A percentile compares a stretch with the other conserved stretches of the same genome.
Evolutionary conservation across 2,797 vertebrate species (phyloP).

Genomic region (Phataginus tricuspis): DNA sequence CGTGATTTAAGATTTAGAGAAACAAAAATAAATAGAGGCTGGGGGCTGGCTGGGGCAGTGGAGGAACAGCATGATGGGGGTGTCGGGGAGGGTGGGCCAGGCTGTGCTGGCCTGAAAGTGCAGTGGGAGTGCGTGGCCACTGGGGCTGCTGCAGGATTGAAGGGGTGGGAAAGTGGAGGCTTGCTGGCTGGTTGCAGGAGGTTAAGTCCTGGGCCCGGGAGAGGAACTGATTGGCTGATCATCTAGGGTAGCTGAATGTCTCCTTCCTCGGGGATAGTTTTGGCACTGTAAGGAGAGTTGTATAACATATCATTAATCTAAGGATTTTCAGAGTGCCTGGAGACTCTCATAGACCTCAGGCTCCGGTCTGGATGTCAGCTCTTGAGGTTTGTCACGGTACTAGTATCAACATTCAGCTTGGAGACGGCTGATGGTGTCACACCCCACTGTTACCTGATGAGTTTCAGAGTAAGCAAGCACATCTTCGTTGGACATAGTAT

Average conservation of each 20-base stretch:
- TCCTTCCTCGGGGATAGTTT: background rate
- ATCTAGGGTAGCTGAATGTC: background rate
- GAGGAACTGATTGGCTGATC: background rate
- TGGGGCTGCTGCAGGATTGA: background rate
- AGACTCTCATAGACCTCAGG: background rate
- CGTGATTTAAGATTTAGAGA: background rate
- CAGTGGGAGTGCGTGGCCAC: background rate
- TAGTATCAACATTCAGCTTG: background rate
- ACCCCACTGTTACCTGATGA: background rate
- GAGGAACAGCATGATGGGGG: background rate
- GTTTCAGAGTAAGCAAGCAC: background rate
- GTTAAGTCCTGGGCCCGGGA: background rate
- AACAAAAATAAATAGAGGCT: background rate
- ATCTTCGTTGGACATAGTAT: accelerated
- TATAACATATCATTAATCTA: too few relatives aligned
- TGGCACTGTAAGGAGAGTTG: background rate
- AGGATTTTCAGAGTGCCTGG: background rate
- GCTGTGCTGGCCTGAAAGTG: background rate
- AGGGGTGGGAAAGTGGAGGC: background rate
- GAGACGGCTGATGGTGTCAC: accelerated
- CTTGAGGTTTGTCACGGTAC: background rate
- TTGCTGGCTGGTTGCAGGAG: background rate
- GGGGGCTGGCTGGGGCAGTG: background rate
- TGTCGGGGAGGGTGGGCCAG: background rate
- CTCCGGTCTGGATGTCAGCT: accelerated